Percentiles rank a stretch among this genome's conserved stretches.
These are phyloP conservation scores for Formica exsecta DNA, from an alignment of 1,140 invertebrate species.

Conservation along the genomic window DNA sequence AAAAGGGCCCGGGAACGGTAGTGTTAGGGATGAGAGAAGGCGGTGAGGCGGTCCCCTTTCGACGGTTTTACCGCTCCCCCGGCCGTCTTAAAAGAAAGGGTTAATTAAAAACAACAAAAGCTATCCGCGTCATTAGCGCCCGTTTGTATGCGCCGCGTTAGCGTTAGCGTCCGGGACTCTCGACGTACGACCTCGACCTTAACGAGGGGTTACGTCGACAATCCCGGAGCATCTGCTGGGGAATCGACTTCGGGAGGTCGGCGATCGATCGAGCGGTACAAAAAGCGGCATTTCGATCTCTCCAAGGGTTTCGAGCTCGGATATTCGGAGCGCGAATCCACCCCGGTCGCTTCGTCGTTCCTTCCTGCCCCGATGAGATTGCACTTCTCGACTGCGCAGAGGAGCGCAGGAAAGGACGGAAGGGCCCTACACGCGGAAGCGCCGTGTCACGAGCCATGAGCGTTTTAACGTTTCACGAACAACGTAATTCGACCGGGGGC, in stretches of 20 bases:
- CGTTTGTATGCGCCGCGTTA: conserved; percentile 86
- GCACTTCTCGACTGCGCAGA: conserved; percentile 8
- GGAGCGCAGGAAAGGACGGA: conserved; percentile 15
- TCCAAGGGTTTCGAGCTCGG: neutral
- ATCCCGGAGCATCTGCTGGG: conserved; percentile 24
- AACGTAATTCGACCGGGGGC: conserved; percentile 71
- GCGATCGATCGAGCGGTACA: conserved; percentile 14
- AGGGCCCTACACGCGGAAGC: conserved; percentile 60
- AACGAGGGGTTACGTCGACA: conserved; percentile 74
- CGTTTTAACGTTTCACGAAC: conserved; percentile 66
- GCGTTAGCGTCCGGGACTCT: conserved; percentile 79
- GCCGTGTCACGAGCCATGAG: conserved; percentile 64
- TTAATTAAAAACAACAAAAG: conserved; percentile 88
- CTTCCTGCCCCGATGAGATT: conserved; percentile 30
- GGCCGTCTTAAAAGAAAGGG: conserved; percentile 86
- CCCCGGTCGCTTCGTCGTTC: neutral
- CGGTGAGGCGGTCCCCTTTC: conserved; percentile 69
- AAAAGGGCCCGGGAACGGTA: conserved; percentile 34
- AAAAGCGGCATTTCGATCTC: neutral
- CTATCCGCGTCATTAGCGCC: conserved; percentile 86
- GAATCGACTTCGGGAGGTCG: conserved; percentile 18
- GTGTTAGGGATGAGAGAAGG: conserved; percentile 64
- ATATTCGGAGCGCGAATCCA: conserved; percentile 9
- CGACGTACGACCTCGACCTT: conserved; percentile 68
- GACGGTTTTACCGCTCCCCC: conserved; percentile 78